Conservation (phyloP, 1,140 invertebrate species). For the Xylocopa sonorina region DNA sequence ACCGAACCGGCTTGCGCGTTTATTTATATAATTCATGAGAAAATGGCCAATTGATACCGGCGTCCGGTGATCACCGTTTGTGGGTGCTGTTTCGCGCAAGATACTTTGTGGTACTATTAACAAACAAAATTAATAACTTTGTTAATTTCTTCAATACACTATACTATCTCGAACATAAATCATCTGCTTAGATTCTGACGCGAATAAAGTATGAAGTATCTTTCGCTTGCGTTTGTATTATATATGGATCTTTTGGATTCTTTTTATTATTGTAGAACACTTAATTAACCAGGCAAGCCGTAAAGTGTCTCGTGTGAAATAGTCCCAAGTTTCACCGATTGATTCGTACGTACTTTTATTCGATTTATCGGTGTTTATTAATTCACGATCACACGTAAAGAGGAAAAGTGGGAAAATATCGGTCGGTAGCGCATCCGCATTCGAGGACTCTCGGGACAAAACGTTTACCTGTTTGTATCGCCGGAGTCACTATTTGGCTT, state of each 20-base stretch:
- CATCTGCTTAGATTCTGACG: too few species aligned
- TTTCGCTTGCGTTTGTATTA: too few species aligned
- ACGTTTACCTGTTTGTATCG: slow-evolving; percentile 71
- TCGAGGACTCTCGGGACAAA: slow-evolving; percentile 46
- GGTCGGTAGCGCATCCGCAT: slow-evolving; percentile 50
- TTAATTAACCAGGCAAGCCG: too few species aligned
- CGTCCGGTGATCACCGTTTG: not conserved
- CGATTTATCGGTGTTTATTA: not conserved
- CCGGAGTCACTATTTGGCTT: slow-evolving; percentile 71
- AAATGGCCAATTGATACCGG: not conserved
- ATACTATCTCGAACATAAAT: too few species aligned
- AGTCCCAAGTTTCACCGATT: not conserved
- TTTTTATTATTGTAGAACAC: too few species aligned
- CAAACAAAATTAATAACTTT: not conserved
- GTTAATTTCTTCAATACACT: too few species aligned
- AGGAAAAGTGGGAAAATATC: slow-evolving; percentile 13
- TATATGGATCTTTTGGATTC: too few species aligned
- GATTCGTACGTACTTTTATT: not conserved
- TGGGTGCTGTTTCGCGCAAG: not conserved
- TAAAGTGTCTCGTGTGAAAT: not conserved
- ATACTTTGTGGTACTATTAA: not conserved
- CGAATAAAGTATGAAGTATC: too few species aligned
- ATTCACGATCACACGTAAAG: not conserved
- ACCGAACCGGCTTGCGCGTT: slow-evolving; percentile 38
- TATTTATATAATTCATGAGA: slow-evolving; percentile 25